A percentile compares a stretch with the other conserved stretches of the same genome.
These are phyloP conservation scores for Fragum sueziense DNA, from an alignment of 2,888 invertebrate species.

Conservation along the genomic window DNA sequence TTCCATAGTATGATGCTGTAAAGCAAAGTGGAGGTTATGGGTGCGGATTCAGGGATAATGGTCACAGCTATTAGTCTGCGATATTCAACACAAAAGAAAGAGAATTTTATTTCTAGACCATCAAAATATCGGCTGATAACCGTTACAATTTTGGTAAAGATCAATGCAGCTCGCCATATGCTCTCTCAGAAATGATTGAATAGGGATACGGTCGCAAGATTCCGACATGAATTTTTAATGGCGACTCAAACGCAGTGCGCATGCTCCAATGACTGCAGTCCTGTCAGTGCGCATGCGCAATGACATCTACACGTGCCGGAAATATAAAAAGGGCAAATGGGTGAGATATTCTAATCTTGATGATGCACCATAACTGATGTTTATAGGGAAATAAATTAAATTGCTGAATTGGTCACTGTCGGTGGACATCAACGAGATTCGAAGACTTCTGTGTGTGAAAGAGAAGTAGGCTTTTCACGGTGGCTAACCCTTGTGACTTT, in stretches of 20 bases:
- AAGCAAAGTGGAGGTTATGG: too few relatives aligned
- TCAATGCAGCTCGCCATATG: conserved; percentile 55
- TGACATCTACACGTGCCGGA: conserved; percentile 40
- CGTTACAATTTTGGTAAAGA: too few relatives aligned
- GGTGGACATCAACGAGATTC: neutral
- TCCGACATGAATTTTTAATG: conserved; percentile 57
- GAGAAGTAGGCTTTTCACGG: neutral
- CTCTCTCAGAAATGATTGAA: conserved; percentile 40
- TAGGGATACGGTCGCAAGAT: conserved; percentile 39
- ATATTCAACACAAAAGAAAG: too few relatives aligned
- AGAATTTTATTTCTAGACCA: too few relatives aligned
- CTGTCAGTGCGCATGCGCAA: conserved; percentile 5
- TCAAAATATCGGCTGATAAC: too few relatives aligned
- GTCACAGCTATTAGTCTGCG: too few relatives aligned
- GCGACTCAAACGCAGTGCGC: conserved; percentile 41
- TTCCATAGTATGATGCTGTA: too few relatives aligned
- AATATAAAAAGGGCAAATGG: conserved; percentile 14
- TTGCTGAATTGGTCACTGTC: neutral
- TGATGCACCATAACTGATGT: conserved; percentile 2
- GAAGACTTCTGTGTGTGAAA: neutral
- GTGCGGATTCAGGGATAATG: too few relatives aligned
- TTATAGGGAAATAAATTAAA: neutral
- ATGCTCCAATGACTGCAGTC: conserved; percentile 39
- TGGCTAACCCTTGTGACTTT: too few relatives aligned
- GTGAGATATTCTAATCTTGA: conserved; percentile 36